These are phyloP conservation scores for Amphimedon queenslandica DNA, from an alignment of 37 sponge, comb jelly and placozoan species.

Conservation along the genomic window DNA sequence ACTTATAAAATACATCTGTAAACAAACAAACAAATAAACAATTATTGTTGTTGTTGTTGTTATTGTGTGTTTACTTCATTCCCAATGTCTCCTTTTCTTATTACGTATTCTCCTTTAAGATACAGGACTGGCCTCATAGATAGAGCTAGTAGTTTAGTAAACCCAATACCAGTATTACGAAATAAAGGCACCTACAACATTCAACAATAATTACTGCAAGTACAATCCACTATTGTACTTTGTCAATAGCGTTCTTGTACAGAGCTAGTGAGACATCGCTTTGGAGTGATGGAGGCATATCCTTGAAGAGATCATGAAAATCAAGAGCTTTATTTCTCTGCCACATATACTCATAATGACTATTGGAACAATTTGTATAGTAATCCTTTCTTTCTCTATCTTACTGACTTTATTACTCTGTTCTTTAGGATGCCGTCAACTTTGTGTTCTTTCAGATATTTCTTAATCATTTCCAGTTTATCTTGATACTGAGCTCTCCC, in stretches of 20 bases:
- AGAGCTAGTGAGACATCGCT: constrained; percentile 70
- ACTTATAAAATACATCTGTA: constrained; percentile 78
- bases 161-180: constrained; percentile 72
- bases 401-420: background rate
- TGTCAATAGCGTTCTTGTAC: constrained; percentile 73
- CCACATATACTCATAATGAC: constrained; percentile 72
- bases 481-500: constrained; percentile 58
- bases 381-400: background rate
- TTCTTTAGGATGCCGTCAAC: background rate
- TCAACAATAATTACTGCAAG: background rate
- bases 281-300: constrained; percentile 66
- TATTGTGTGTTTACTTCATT: constrained; percentile 46
- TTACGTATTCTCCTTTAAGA: constrained; percentile 65
- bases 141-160: constrained; percentile 71
- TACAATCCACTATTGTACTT: constrained; percentile 28
- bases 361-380: constrained; percentile 9
- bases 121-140: constrained; percentile 69
- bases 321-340: constrained; percentile 63
- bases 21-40: background rate
- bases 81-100: constrained; percentile 75
- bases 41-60: constrained; percentile 2
- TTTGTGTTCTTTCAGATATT: constrained; percentile 37
- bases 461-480: constrained; percentile 63
- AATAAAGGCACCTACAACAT: constrained; percentile 58
- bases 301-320: constrained; percentile 61